Evolutionary conservation across 2,113 vertebrate genomes (phyloP).

Genomic region (Catagonus wagneri): DNA sequence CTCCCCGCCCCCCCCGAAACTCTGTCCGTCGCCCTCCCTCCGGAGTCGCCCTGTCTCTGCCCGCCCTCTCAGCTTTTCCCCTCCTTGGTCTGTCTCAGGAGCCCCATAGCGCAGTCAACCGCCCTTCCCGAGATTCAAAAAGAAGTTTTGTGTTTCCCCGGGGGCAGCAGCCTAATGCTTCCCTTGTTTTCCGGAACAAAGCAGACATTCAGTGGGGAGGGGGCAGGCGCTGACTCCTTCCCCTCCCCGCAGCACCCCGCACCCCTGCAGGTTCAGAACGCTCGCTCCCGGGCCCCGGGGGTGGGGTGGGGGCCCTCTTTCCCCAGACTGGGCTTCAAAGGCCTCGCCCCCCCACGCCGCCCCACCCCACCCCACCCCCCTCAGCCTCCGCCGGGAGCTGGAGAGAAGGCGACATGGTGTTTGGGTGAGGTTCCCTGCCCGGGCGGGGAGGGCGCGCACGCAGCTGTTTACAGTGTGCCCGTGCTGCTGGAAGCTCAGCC

Average conservation of each 20-base stretch:
- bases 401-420: conserved; percentile 85
- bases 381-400: conserved; percentile 79
- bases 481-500: conserved; percentile 85
- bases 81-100: conserved; percentile 71
- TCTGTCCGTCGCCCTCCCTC: conserved; percentile 2
- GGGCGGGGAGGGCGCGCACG: conserved; percentile 80
- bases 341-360: background rate
- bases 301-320: background rate
- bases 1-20: background rate
- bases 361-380: background rate
- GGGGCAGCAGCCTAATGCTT: conserved; percentile 87
- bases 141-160: conserved; percentile 89
- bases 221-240: conserved; percentile 63
- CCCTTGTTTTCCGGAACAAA: conserved; percentile 89
- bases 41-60: conserved; percentile 60
- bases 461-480: conserved; percentile 86
- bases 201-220: conserved; percentile 89
- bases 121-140: conserved; percentile 87
- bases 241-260: conserved; percentile 66
- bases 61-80: conserved; percentile 75
- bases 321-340: conserved; percentile 12
- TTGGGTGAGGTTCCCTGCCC: conserved; percentile 85
- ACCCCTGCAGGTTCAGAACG: conserved; percentile 67
- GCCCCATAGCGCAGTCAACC: conserved; percentile 83
- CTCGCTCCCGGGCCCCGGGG: conserved; percentile 20